Percentiles rank a stretch among this genome's conserved stretches.
These are phyloP conservation scores for Dexiosoma caninum DNA, from an alignment of 2,888 invertebrate genomes.

Conservation along the genomic window DNA sequence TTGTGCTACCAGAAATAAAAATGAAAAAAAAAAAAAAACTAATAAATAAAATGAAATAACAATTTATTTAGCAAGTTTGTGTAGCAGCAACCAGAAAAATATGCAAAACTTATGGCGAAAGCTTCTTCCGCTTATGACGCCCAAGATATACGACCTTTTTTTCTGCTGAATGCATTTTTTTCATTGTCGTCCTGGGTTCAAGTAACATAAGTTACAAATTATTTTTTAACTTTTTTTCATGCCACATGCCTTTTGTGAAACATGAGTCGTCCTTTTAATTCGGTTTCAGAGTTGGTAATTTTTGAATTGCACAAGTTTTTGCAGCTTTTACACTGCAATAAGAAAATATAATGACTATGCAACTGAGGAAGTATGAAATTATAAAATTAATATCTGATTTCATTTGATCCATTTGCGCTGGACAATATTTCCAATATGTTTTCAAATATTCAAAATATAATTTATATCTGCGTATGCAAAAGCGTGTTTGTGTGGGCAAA, in stretches of 20 bases:
- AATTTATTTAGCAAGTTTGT: constrained; percentile 40
- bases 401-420: too few species aligned
- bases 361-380: too few species aligned
- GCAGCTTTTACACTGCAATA: neutral
- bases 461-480: neutral
- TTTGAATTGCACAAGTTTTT: neutral
- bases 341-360: neutral
- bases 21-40: too few species aligned
- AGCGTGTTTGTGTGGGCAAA: neutral
- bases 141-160: constrained; percentile 47
- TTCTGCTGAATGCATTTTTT: constrained; percentile 1
- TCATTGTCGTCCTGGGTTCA: constrained; percentile 31
- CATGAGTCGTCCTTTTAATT: neutral
- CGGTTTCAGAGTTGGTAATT: neutral
- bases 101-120: constrained; percentile 18
- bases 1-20: constrained; percentile 20
- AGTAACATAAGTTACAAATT: constrained; percentile 56
- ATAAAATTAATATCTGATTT: too few species aligned
- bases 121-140: constrained; percentile 30
- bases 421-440: too few species aligned
- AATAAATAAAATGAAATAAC: constrained; percentile 3
- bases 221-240: constrained; percentile 23
- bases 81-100: too few species aligned
- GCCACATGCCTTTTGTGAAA: neutral
- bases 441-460: too few species aligned